Evolutionary conservation across 2,797 vertebrate species (phyloP).

Genomic region (Gouania willdenowi): DNA sequence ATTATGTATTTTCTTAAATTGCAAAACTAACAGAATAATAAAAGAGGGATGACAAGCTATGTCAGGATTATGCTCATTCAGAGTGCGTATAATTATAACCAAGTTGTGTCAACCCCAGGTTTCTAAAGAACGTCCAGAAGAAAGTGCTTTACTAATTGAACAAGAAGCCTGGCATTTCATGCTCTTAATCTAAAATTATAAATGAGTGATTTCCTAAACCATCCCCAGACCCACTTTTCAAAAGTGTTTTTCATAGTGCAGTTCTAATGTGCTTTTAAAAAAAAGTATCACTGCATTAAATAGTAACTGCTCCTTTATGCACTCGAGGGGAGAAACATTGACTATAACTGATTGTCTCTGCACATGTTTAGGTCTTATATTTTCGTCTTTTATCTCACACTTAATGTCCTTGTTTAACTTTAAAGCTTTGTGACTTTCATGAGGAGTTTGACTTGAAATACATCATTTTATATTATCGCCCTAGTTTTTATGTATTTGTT

Average conservation of each 20-base stretch:
- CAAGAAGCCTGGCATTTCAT: background rate
- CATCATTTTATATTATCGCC: slow-evolving; percentile 10
- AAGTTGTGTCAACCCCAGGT: too few species aligned
- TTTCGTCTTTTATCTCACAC: background rate
- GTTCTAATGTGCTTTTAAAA: slow-evolving; percentile 10
- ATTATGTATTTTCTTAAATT: too few species aligned
- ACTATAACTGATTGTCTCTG: slow-evolving; percentile 43
- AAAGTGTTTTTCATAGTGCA: slow-evolving; percentile 1
- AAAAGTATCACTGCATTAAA: slow-evolving; percentile 15
- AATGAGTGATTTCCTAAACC: slow-evolving; percentile 5
- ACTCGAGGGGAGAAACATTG: slow-evolving; percentile 37
- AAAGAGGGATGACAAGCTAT: too few species aligned
- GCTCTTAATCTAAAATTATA: slow-evolving; percentile 1
- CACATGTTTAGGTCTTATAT: slow-evolving; percentile 9
- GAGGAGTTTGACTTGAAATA: slow-evolving; percentile 4
- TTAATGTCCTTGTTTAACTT: slow-evolving; percentile 5
- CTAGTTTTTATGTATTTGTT: slow-evolving; percentile 3
- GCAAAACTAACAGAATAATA: too few species aligned
- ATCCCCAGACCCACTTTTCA: slow-evolving; percentile 3
- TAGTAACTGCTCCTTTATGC: slow-evolving; percentile 11
- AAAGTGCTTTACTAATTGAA: background rate
- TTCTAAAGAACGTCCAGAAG: too few species aligned
- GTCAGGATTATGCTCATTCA: too few species aligned
- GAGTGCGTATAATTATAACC: too few species aligned
- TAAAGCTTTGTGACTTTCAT: slow-evolving; percentile 18